These are phyloP conservation scores for Agelas oroides DNA, from an alignment of 37 sponge, comb jelly and placozoan genomes.

Conservation along the genomic window DNA sequence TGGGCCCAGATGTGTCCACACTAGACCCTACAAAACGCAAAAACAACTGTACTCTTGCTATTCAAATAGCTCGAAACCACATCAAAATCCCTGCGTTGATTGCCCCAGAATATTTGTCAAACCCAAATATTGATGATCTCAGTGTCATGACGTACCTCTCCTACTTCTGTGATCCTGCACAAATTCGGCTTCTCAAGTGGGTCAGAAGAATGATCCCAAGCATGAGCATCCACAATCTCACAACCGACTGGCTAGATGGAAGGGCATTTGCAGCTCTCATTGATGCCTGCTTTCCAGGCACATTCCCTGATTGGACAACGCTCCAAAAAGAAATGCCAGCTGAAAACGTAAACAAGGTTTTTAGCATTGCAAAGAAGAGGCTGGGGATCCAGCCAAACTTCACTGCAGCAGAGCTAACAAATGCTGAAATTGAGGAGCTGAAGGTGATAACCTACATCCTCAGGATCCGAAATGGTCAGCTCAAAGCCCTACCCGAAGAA, in stretches of 20 bases:
- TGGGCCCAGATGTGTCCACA: conserved; percentile 40
- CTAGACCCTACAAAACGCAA: conserved; percentile 69
- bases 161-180: conserved; percentile 71
- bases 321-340: conserved; percentile 32
- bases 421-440: conserved; percentile 72
- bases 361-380: conserved; percentile 16
- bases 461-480: conserved; percentile 38
- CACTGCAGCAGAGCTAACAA: conserved; percentile 39
- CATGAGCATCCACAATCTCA: conserved; percentile 62
- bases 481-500: conserved; percentile 65
- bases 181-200: conserved; percentile 65
- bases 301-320: conserved; percentile 38
- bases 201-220: conserved; percentile 61
- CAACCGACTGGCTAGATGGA: conserved; percentile 81
- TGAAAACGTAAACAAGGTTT: conserved; percentile 40
- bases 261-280: conserved; percentile 62
- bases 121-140: conserved; percentile 70
- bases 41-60: conserved; percentile 73
- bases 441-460: conserved; percentile 63
- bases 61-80: conserved; percentile 66
- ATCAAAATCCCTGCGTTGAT: conserved; percentile 78
- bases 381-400: conserved; percentile 59
- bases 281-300: conserved; percentile 54
- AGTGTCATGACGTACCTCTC: conserved; percentile 90
- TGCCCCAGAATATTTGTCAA: conserved; percentile 58